phyloP scores from a whole-genome alignment of 2,797 vertebrate species.

The Sebastes minor region DNA sequence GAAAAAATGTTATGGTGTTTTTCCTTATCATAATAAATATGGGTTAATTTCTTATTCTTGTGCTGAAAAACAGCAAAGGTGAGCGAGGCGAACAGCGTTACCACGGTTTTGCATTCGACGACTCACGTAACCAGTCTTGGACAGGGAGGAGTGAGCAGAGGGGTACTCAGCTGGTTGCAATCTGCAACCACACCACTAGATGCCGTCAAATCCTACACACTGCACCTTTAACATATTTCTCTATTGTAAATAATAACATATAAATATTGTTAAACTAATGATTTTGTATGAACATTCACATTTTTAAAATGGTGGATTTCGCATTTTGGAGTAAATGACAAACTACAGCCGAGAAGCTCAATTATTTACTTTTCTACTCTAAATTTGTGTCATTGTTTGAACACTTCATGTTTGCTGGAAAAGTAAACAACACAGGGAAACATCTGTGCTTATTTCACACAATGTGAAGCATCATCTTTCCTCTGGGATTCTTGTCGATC shows the following conservation, averaged over 20 bases:
- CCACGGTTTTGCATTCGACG: too few species aligned
- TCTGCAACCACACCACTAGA: too few species aligned
- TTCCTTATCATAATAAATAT: too few species aligned
- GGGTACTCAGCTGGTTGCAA: too few species aligned
- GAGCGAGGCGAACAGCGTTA: too few species aligned
- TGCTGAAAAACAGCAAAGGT: too few species aligned
- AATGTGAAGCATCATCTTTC: not conserved
- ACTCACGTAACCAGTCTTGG: too few species aligned
- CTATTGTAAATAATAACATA: not conserved
- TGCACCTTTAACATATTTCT: not conserved
- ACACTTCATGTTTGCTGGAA: not conserved
- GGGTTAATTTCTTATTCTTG: too few species aligned
- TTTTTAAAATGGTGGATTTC: not conserved
- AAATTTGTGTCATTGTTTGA: not conserved
- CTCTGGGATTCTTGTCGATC: not conserved
- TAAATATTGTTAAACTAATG: not conserved
- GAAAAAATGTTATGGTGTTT: rapidly evolving
- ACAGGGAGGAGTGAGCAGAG: too few species aligned
- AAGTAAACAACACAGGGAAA: not conserved
- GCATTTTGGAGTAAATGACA: not conserved
- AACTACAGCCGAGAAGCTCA: not conserved
- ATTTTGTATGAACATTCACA: not conserved
- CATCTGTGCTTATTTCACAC: not conserved
- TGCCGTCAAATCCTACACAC: too few species aligned
- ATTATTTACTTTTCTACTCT: not conserved